Evolutionary conservation across 2,797 vertebrate species (phyloP).

Genomic region (Cichlasoma orientale): DNA sequence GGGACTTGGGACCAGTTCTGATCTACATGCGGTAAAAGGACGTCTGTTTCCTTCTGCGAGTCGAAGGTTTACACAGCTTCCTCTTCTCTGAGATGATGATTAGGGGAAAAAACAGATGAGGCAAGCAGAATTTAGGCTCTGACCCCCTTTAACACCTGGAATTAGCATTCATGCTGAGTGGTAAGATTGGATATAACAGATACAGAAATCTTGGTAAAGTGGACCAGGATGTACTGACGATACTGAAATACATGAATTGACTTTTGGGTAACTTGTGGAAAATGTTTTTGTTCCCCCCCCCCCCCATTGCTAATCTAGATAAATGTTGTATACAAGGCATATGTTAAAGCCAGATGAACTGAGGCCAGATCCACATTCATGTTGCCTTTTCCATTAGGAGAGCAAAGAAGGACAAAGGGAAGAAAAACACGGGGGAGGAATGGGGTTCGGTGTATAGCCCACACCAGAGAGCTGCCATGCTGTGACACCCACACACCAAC

Average conservation of each 20-base stretch:
- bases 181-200: neutral
- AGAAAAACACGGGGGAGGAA: neutral
- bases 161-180: constrained; percentile 28
- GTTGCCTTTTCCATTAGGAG: constrained; percentile 26
- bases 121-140: constrained; percentile 25
- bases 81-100: constrained; percentile 7
- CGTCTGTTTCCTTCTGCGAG: neutral
- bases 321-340: neutral
- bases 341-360: constrained; percentile 27
- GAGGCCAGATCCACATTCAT: constrained; percentile 19
- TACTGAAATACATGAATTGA: neutral
- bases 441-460: constrained; percentile 34
- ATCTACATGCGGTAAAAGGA: neutral
- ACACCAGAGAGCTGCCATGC: constrained; percentile 64
- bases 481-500: constrained; percentile 63
- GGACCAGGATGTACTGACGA: neutral
- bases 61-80: constrained; percentile 2
- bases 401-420: neutral
- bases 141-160: constrained; percentile 3
- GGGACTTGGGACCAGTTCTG: constrained; percentile 6
- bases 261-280: neutral
- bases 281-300: too few relatives aligned
- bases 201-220: neutral
- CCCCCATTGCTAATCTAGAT: neutral
- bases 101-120: neutral